These are phyloP conservation scores for Drosophila navojoa DNA, from an alignment of 1,140 invertebrate genomes.

Conservation along the genomic window DNA sequence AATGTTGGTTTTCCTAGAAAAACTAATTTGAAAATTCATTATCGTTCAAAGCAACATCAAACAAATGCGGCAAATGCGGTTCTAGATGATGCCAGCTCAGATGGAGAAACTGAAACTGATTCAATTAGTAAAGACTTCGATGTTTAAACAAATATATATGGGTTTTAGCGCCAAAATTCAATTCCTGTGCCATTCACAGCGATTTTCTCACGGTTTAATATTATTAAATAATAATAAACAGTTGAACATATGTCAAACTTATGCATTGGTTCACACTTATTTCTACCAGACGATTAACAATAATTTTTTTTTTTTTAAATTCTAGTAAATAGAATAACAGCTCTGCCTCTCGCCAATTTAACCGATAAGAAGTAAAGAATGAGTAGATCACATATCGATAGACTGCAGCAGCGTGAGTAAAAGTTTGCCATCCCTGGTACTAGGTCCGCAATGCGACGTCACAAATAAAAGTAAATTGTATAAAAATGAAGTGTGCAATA, in stretches of 20 bases:
- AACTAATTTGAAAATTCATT: slow-evolving; percentile 31
- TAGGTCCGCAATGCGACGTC: slow-evolving; percentile 22
- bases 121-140: slow-evolving; percentile 9
- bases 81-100: not conserved
- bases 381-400: slow-evolving; percentile 1
- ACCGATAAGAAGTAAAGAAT: not conserved
- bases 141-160: not conserved
- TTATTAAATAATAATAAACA: too few species aligned
- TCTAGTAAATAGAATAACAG: too few species aligned
- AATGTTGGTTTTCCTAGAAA: slow-evolving; percentile 44
- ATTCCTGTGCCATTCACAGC: too few species aligned
- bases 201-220: too few species aligned
- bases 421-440: slow-evolving; percentile 34
- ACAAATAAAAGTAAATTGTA: slow-evolving; percentile 37
- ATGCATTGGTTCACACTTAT: slow-evolving; percentile 6
- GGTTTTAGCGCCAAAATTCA: too few species aligned
- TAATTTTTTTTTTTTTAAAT: too few species aligned
- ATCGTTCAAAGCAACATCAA: slow-evolving; percentile 39
- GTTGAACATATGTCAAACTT: slow-evolving; percentile 17
- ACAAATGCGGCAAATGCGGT: slow-evolving; percentile 28
- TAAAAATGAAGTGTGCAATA: slow-evolving; percentile 59
- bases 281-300: too few species aligned
- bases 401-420: not conserved
- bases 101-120: slow-evolving; percentile 8
- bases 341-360: not conserved